These are phyloP conservation scores for Scyliorhinus canicula DNA, from an alignment of 2,797 vertebrate species.

Conservation along the genomic window DNA sequence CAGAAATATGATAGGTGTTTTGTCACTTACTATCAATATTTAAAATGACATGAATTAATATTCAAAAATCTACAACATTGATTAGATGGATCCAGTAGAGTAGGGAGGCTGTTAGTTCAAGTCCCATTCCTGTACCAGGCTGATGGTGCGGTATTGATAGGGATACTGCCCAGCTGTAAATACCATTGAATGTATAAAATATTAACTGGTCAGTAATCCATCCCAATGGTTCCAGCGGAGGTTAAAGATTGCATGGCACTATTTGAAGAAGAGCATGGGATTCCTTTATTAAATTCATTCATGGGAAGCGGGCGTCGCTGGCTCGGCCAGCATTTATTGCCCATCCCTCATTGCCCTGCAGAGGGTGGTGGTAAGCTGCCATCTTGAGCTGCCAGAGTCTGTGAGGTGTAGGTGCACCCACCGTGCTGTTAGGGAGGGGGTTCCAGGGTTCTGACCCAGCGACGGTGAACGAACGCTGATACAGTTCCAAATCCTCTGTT, in stretches of 20 bases:
- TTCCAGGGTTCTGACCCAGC: no score
- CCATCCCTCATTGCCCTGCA: no score
- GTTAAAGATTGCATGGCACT: background rate
- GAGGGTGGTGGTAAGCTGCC: no score
- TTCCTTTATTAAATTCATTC: no score
- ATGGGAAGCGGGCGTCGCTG: no score
- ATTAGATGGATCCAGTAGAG: background rate
- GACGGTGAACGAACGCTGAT: no score
- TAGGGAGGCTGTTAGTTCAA: background rate
- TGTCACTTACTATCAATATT: background rate
- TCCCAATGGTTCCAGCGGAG: background rate
- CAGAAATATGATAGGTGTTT: background rate
- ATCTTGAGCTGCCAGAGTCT: no score
- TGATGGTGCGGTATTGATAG: background rate
- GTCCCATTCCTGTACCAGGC: background rate
- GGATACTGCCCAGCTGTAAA: background rate
- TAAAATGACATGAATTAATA: background rate
- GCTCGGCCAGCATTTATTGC: no score
- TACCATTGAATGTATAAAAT: background rate
- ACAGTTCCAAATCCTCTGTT: background rate
- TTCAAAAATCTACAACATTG: background rate
- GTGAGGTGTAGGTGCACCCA: no score
- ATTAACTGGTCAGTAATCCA: background rate
- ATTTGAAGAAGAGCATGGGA: background rate
- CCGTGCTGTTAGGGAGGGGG: no score